Percentiles rank a stretch among this genome's conserved stretches.
Conservation (phyloP, 2,888 invertebrate genomes). For the Dilophus febrilis region DNA sequence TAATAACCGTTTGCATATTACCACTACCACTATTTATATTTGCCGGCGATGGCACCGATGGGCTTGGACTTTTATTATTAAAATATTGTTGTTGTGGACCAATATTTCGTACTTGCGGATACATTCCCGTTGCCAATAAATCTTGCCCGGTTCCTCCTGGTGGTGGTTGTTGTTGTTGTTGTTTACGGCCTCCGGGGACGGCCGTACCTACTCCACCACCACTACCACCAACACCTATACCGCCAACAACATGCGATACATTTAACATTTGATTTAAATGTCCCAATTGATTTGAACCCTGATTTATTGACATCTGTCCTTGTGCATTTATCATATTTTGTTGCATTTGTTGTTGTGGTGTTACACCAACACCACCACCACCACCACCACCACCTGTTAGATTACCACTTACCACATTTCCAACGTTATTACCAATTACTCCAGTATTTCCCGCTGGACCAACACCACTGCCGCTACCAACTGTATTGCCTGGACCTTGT, state of each 20-base stretch:
- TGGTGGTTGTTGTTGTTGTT: constrained; percentile 15
- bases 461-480: too few species aligned
- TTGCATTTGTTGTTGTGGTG: constrained; percentile 1
- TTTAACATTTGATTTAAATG: constrained; percentile 25
- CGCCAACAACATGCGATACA: constrained; percentile 24
- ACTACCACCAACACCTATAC: constrained; percentile 17
- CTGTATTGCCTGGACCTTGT: too few species aligned
- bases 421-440: neutral
- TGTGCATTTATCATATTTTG: constrained; percentile 10
- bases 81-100: constrained; percentile 34
- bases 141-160: constrained; percentile 29
- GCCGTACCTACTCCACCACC: constrained; percentile 9
- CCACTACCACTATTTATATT: constrained; percentile 34
- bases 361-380: neutral
- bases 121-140: constrained; percentile 32
- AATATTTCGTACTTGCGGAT: constrained; percentile 16
- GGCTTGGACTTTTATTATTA: constrained; percentile 62
- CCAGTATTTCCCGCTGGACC: neutral
- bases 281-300: constrained; percentile 16
- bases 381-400: neutral
- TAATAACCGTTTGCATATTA: too few species aligned
- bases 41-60: constrained; percentile 55
- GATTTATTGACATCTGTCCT: constrained; percentile 10
- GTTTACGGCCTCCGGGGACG: neutral
- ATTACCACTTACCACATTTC: constrained; percentile 11